Conservation (phyloP, 2,888 invertebrate genomes). For the Xanthorhoe designata region DNA sequence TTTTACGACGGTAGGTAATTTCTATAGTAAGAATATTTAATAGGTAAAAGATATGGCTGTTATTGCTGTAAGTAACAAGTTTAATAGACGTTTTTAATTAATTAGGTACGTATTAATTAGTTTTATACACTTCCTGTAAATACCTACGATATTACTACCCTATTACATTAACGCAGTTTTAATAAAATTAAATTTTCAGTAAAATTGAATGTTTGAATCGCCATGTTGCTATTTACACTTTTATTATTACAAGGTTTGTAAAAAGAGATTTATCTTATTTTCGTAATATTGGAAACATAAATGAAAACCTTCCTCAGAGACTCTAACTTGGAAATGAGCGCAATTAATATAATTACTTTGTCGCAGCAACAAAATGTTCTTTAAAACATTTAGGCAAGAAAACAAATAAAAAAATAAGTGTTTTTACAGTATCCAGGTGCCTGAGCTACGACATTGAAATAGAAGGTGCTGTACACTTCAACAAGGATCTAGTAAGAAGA, state of each 20-base stretch:
- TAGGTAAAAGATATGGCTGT: background rate
- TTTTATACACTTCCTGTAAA: background rate
- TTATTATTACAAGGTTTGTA: background rate
- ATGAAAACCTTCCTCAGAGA: too few species aligned
- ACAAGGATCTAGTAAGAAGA: slow-evolving; percentile 22
- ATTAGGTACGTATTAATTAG: background rate
- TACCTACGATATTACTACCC: too few species aligned
- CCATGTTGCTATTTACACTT: background rate
- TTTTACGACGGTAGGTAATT: too few species aligned
- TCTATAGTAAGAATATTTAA: too few species aligned
- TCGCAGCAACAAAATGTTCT: too few species aligned
- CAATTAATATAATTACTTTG: too few species aligned
- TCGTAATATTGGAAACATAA: background rate
- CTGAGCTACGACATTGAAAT: slow-evolving; percentile 8
- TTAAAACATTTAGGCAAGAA: too few species aligned
- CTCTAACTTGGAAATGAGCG: too few species aligned
- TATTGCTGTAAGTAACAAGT: background rate
- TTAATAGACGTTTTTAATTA: background rate
- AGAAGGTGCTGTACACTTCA: slow-evolving; percentile 10
- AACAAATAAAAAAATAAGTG: background rate
- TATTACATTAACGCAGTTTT: background rate
- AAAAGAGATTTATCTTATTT: background rate
- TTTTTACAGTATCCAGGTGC: slow-evolving; percentile 7
- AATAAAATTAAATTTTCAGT: background rate
- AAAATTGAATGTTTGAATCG: background rate